phyloP scores from a whole-genome alignment of 2,888 invertebrate species.

The Uropetala carovei region DNA sequence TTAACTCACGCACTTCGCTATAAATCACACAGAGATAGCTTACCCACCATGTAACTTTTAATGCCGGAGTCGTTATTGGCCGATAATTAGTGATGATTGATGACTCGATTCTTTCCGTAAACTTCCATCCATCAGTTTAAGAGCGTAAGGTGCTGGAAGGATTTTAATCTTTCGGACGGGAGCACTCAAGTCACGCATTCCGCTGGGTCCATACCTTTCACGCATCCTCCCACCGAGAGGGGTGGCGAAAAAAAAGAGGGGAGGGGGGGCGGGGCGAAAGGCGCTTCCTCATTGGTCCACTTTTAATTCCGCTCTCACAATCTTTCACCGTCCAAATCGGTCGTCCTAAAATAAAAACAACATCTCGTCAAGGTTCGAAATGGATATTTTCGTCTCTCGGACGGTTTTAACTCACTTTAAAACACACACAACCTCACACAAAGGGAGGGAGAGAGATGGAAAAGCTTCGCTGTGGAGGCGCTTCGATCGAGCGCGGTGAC shows the following conservation, averaged over 20 bases:
- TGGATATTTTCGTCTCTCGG: not conserved
- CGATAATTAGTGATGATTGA: not conserved
- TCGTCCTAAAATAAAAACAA: not conserved
- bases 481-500: too few species aligned
- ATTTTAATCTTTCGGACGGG: not conserved
- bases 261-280: not conserved
- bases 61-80: not conserved
- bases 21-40: conserved; percentile 8
- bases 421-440: not conserved
- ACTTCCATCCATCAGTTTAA: not conserved
- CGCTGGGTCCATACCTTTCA: not conserved
- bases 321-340: conserved; percentile 7
- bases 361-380: not conserved
- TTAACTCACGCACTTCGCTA: not conserved
- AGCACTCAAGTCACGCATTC: not conserved
- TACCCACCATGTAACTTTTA: not conserved
- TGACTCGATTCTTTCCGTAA: not conserved
- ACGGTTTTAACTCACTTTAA: conserved; percentile 14
- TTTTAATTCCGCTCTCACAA: not conserved
- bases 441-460: too few species aligned
- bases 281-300: not conserved
- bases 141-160: not conserved
- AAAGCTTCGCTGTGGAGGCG: not conserved
- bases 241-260: too few species aligned
- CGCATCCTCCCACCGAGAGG: not conserved